A percentile compares a stretch with the other conserved stretches of the same genome.
Evolutionary conservation across 2,888 invertebrate genomes (phyloP).

Genomic region (Boloria euphrosyne): DNA sequence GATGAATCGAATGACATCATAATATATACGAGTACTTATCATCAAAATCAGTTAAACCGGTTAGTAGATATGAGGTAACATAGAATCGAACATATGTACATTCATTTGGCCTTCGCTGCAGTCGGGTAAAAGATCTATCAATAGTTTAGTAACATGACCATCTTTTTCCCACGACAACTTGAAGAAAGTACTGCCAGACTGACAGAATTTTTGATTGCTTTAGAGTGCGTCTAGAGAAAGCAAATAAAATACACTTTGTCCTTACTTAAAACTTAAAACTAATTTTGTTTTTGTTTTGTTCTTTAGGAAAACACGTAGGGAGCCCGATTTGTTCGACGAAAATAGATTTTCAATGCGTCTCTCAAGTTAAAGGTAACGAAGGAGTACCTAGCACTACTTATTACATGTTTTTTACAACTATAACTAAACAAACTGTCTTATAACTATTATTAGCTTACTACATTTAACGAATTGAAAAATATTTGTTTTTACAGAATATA

Average conservation of each 20-base stretch:
- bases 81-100: too few relatives aligned
- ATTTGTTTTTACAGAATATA: too few relatives aligned
- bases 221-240: not conserved
- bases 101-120: too few relatives aligned
- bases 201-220: not conserved
- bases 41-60: too few relatives aligned
- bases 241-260: slow-evolving; percentile 2
- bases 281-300: not conserved
- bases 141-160: too few relatives aligned
- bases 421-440: not conserved
- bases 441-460: too few relatives aligned
- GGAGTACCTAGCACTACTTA: not conserved
- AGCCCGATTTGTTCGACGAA: slow-evolving; percentile 67
- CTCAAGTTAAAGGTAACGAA: slow-evolving; percentile 57
- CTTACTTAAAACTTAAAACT: not conserved
- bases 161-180: too few relatives aligned
- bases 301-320: slow-evolving; percentile 57
- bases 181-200: not conserved
- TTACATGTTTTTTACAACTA: not conserved
- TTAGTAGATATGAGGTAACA: too few relatives aligned
- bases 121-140: not conserved
- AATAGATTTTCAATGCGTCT: slow-evolving; percentile 62
- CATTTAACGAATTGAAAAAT: too few relatives aligned
- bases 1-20: too few relatives aligned
- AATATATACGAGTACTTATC: too few relatives aligned